Evolutionary conservation across 2,797 vertebrate genomes (phyloP).

Genomic region (Phoxinus dragarum): DNA sequence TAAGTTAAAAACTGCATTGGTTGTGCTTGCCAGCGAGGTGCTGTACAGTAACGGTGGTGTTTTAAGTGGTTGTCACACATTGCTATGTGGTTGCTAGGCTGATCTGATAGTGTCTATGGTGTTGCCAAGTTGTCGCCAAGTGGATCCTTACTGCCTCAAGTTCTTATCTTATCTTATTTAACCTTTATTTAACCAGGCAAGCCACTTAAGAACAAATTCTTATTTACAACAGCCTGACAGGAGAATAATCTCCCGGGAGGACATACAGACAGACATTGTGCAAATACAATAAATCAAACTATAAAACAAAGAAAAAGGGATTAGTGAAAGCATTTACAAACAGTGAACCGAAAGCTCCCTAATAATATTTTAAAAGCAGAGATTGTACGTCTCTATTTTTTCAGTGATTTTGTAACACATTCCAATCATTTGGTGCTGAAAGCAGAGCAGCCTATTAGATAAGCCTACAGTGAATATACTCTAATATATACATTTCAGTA

Average conservation of each 20-base stretch:
- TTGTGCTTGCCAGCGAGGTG: not conserved
- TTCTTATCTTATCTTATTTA: not conserved
- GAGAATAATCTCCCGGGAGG: not conserved
- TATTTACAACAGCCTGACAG: not conserved
- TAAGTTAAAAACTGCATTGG: not conserved
- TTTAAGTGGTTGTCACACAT: not conserved
- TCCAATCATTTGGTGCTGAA: not conserved
- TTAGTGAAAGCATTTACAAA: not conserved
- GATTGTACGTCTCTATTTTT: not conserved
- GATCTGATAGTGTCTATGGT: not conserved
- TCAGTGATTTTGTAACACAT: not conserved
- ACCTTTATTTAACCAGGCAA: not conserved
- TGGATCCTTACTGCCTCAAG: not conserved
- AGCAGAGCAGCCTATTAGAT: not conserved
- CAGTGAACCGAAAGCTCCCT: not conserved
- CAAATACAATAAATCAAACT: not conserved
- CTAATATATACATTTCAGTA: too few relatives aligned
- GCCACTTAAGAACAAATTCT: not conserved
- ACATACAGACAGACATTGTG: not conserved
- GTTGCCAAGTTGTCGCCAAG: not conserved
- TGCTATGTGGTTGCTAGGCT: not conserved
- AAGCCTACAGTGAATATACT: too few relatives aligned
- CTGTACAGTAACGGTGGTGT: not conserved
- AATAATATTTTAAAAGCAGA: not conserved
- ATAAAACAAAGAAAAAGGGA: not conserved